These are phyloP conservation scores for Acanthaster planci DNA, from an alignment of 35 echinoderm and acorn worm genomes.

Conservation along the genomic window DNA sequence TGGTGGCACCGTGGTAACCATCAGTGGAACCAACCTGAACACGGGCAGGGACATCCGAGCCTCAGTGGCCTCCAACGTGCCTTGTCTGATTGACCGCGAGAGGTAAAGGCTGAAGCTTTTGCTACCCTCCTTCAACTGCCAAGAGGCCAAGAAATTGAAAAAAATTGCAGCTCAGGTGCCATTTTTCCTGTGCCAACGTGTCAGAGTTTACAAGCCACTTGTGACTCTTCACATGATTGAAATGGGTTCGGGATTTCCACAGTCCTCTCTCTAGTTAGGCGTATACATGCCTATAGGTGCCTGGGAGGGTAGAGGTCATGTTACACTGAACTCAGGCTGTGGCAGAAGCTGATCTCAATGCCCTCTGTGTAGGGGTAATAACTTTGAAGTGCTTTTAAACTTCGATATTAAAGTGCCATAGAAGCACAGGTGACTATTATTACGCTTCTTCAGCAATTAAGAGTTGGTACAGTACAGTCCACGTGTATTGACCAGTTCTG, in stretches of 20 bases:
- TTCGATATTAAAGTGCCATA: too few species aligned
- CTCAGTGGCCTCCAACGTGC: neutral
- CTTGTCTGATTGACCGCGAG: neutral
- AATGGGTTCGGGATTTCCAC: neutral
- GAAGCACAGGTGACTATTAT: too few species aligned
- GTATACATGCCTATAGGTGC: neutral
- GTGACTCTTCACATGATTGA: neutral
- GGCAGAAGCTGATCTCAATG: too few species aligned
- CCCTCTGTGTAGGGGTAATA: too few species aligned
- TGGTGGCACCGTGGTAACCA: slow-evolving; percentile 1
- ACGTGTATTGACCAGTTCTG: too few species aligned
- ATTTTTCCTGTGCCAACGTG: neutral
- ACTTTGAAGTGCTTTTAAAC: too few species aligned
- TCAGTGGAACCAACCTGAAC: neutral
- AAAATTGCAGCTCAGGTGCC: neutral
- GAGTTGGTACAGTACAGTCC: too few species aligned
- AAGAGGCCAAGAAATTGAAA: neutral
- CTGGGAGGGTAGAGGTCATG: too few species aligned
- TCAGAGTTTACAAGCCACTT: neutral
- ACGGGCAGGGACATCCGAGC: slow-evolving; percentile 18
- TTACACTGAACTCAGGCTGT: too few species aligned
- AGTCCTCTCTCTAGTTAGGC: neutral
- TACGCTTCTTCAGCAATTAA: too few species aligned
- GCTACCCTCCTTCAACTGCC: neutral
- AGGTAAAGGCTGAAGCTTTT: neutral